Base-by-base conservation (phyloP, 2,888 invertebrate species). In the Brenthis ino region DNA sequence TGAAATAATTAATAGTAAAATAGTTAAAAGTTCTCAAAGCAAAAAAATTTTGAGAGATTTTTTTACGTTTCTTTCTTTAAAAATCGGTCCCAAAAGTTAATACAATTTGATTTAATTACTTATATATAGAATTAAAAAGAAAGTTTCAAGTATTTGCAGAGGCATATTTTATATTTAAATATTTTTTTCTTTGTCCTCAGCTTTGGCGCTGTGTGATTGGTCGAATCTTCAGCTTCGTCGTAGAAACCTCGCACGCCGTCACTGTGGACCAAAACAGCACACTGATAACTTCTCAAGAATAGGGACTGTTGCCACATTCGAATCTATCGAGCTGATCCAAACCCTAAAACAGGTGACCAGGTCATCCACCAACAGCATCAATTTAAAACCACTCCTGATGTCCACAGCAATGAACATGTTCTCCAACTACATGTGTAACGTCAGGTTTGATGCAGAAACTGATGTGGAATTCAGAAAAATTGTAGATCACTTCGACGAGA, bases 131-230 rank as follows among this genome's bases (percentile, higher is more conserved):
- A 28, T 28, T 28, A 5, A 28, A 4, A 28, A 28, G 4, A 28
- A 28, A 28, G 4, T 24, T 24, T 4, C 28, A 28, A 5, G 28
- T 28, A 4, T 4, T 8, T 11, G 37, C 3, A 43, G 43, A 33
- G 24, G 4, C 47, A n/a, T 57, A 37, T 50, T 14, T 14, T n/a
- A 28, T 20, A 53, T 51, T 58, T 13, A 63, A 20, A 33, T 43
- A 1, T 12, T 43, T 72, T 73, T 75, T 73, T 71, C 68, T 70
- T 85, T 85, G 81, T 86, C 93, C 93, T 47, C 94, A 97, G 97
- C 97, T 70, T 89, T 97, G 77, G 97, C 97, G 0, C 94, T 98
- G 28, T 97, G 97, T 86, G 97, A 97, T 83, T 97, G 97, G 97
- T 97, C 97, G 0, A 95, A 95, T 71, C 93, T 97, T 0, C 98